Base-by-base conservation (phyloP, 2,888 invertebrate species). In the Neocrepidodera transversa region DNA sequence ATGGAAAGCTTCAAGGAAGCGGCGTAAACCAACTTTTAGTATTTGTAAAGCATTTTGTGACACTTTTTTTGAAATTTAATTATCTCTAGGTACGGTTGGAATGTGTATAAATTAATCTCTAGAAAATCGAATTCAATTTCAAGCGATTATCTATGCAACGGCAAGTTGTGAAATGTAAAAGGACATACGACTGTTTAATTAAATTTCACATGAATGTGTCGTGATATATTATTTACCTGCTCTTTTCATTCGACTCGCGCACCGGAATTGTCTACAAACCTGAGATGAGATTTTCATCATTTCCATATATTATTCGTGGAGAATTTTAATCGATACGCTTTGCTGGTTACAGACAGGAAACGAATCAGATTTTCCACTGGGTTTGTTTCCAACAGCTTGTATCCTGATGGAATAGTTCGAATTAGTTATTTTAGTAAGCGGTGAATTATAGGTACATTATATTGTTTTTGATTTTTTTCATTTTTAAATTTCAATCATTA, bases 201-300 rank as follows among this genome's bases (percentile, higher is more conserved):
- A 50, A 50, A 50, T 50, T 50, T 50, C 16, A 36, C 50, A 23
- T 14, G 50, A 50, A 36, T 36, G 28, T 38, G 36, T 36, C 23
- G 14, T 10, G 35, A 35, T 50, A 18, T 23, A 50, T 36, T 50
- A 50, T 50, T 36, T 50, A 50, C n/a, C 23, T 45, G 45, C 26
- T 50, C 50, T 35, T 35, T 50, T 50, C 13, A 50, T 16, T 28
- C 47, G n/a, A 43, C 13, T 16, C 11, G 18, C 3, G n/a, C 10
- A 17, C 2, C 11, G 11, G 16, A 30, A 47, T 47, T 47, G 47
- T 47, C 47, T 47, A 16, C 47, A 7, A 28, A 28, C 8, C 16
- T 13, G 16, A 47, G 16, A 30, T 30, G 28, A 47, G 28, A 47
- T 47, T 47, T 47, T 14, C 47, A 28, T 30, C 16, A 30, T 30